Percentiles rank a stretch among this genome's conserved stretches.
phyloP scores from a whole-genome alignment of 2,888 invertebrate genomes.

The Prenolepis imparis region DNA sequence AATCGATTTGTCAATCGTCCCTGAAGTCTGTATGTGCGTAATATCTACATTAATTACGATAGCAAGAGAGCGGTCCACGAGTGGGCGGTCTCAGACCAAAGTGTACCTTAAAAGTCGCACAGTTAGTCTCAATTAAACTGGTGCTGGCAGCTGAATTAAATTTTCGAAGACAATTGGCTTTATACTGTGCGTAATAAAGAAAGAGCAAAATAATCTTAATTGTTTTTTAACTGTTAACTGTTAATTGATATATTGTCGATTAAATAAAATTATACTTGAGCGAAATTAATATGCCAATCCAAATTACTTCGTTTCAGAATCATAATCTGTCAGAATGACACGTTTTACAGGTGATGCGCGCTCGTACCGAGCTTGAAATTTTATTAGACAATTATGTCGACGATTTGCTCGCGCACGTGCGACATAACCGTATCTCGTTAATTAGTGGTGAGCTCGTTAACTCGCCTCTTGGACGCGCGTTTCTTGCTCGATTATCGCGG shows the following conservation, averaged over 20 bases:
- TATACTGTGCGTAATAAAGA: background rate
- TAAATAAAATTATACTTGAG: background rate
- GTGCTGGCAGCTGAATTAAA: background rate
- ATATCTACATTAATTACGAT: conserved; percentile 62
- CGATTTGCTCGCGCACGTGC: background rate
- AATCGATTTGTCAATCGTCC: conserved; percentile 65
- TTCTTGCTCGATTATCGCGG: conserved; percentile 19
- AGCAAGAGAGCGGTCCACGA: conserved; percentile 24
- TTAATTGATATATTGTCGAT: too few species aligned
- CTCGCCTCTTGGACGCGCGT: background rate
- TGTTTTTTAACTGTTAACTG: background rate
- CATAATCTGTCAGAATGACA: background rate
- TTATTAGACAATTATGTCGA: conserved; percentile 33
- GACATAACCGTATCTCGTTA: conserved; percentile 19
- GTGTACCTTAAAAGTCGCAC: background rate
- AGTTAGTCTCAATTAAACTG: background rate
- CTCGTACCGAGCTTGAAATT: background rate
- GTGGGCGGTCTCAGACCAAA: conserved; percentile 39
- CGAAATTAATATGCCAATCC: background rate
- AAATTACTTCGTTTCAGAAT: background rate
- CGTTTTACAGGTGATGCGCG: background rate
- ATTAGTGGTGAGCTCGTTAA: conserved; percentile 21
- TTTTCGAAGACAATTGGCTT: background rate
- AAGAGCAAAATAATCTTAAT: background rate
- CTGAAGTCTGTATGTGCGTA: conserved; percentile 42